Base-by-base conservation (phyloP, 2,113 vertebrate genomes). In the Pteropus alecto region DNA sequence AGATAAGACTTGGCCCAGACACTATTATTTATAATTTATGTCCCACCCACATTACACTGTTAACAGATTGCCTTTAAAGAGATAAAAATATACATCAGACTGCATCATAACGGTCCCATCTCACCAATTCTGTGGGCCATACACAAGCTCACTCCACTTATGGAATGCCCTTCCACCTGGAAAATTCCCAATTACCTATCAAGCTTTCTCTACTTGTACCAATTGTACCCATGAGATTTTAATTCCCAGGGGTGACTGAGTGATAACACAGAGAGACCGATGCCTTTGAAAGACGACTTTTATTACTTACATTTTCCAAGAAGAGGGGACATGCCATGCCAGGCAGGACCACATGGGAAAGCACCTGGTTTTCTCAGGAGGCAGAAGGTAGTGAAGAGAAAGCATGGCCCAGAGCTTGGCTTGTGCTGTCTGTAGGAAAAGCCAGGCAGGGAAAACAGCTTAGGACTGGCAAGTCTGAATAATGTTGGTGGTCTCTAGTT, bases 21-120 rank as follows among this genome's bases (percentile, higher is more conserved):
- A 61, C 13, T 33, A 84, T 94, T 71, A 92, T 87, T 95, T 92
- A 87, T 96, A 79, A 87, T 96, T 93, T 87, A 94, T 71, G 18
- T 30, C 43, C 65, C 58, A 41, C 73, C 68, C 26, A 16, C 46
- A 71, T 48, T 84, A 41, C 51, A 90, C 90, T 70, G 26, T 70
- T 93, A 87, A 30, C 73, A 95, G 60, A 54, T 35, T 70, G 3
- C 15, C 68, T 67, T 91, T 67, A 95, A 97, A 95, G 33, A 94
- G 46, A 65, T 84, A 13, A 95, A 91, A 54, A 11, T 87, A 70
- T n/a, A 3, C 48, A 33, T 51, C 70, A 83, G 24, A 18, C 1
- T 54, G 54, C 12, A 41, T 26, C 24, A 12, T 56, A 7, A 22
- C 60, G 16, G 14, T 73, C 16, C 24, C 12, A 1, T 71, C 38